Percentiles rank a stretch among this genome's conserved stretches.
These are phyloP conservation scores for Ciconia nigra DNA, from an alignment of 2,797 vertebrate genomes.

Conservation along the genomic window DNA sequence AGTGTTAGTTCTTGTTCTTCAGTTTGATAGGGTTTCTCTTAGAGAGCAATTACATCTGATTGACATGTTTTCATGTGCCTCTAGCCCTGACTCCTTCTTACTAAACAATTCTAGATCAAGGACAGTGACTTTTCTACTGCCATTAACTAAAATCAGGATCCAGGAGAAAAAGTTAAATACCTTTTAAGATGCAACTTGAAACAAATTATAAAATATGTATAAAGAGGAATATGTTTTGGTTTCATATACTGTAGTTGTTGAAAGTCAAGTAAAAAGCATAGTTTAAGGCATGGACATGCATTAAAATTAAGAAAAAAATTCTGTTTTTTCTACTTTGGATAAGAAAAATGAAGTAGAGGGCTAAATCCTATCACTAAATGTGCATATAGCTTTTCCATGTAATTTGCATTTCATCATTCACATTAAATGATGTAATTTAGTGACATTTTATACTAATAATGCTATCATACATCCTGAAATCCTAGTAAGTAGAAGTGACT, in stretches of 20 bases:
- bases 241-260: slow-evolving; percentile 45
- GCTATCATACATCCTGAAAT: neutral
- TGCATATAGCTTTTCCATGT: neutral
- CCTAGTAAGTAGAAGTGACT: neutral
- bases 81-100: slow-evolving; percentile 72
- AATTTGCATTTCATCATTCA: neutral
- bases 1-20: slow-evolving; percentile 74
- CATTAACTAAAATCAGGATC: slow-evolving; percentile 77
- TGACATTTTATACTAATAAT: neutral
- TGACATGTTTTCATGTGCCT: slow-evolving; percentile 89
- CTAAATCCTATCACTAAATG: neutral
- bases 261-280: slow-evolving; percentile 78
- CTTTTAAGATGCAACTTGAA: slow-evolving; percentile 75
- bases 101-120: slow-evolving; percentile 82
- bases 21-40: slow-evolving; percentile 85
- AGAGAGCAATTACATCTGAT: slow-evolving; percentile 91
- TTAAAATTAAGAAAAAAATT: slow-evolving; percentile 59
- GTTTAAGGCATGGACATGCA: slow-evolving; percentile 45
- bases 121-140: slow-evolving; percentile 77
- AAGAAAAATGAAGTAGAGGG: neutral
- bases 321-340: neutral
- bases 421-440: neutral
- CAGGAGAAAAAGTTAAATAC: slow-evolving; percentile 70
- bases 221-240: slow-evolving; percentile 69
- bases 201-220: slow-evolving; percentile 80